These are phyloP conservation scores for Oreohelix idahoensis DNA, from an alignment of 1,140 invertebrate species.

Conservation along the genomic window DNA sequence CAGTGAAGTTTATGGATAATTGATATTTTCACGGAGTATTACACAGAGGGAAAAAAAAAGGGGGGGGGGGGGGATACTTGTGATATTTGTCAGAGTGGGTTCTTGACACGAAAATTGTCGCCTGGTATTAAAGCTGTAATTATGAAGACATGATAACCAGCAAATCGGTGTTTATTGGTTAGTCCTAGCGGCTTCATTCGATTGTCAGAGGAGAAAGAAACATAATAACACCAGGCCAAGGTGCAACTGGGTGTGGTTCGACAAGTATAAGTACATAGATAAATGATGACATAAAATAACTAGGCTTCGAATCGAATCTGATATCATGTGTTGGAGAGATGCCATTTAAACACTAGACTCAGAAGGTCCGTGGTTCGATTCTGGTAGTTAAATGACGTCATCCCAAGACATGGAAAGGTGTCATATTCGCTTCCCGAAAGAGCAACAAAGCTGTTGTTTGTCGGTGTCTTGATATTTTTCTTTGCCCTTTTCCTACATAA, in stretches of 20 bases:
- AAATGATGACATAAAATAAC: too few species aligned
- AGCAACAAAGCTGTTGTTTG: too few species aligned
- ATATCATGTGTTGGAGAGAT: too few species aligned
- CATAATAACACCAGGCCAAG: background rate
- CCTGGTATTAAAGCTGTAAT: background rate
- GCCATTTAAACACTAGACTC: too few species aligned
- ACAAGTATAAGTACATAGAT: too few species aligned
- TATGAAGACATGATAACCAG: background rate
- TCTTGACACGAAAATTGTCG: constrained; percentile 4
- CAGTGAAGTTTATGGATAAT: background rate
- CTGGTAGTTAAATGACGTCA: too few species aligned
- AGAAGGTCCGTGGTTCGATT: too few species aligned
- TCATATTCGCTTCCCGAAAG: too few species aligned
- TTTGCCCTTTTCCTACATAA: too few species aligned
- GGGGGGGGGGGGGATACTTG: background rate
- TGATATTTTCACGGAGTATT: background rate
- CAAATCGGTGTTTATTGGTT: constrained; percentile 9
- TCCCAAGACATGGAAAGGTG: too few species aligned
- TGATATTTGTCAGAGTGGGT: background rate
- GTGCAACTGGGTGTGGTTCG: constrained; percentile 6
- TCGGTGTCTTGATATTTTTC: too few species aligned
- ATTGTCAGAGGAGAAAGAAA: background rate
- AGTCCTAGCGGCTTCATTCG: background rate
- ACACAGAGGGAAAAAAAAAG: background rate
- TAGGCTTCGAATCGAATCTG: too few species aligned